These are phyloP conservation scores for Malacoraja senta DNA, from an alignment of 2,797 vertebrate species.

Conservation along the genomic window DNA sequence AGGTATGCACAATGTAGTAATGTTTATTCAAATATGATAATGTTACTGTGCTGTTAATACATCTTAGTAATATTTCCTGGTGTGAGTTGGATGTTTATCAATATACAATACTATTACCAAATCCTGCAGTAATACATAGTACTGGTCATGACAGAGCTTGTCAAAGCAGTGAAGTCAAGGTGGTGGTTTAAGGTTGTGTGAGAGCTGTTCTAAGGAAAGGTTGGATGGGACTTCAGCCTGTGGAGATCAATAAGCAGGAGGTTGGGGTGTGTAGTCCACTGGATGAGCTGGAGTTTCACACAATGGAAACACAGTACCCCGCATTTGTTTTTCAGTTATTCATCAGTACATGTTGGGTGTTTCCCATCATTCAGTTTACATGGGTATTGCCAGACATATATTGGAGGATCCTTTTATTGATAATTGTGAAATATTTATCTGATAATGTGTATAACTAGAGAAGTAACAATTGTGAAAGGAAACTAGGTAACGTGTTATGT, in stretches of 20 bases:
- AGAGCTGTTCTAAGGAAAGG: neutral
- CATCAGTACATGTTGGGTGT: neutral
- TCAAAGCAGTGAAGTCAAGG: neutral
- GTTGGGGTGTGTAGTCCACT: neutral
- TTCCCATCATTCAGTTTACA: neutral
- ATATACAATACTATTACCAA: neutral
- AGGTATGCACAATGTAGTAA: constrained; percentile 50
- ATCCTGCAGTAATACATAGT: neutral
- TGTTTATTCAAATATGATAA: neutral
- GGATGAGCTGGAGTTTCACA: neutral
- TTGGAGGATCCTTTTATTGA: neutral
- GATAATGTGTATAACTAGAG: neutral
- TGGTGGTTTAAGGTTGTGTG: neutral
- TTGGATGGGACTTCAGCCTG: too few species aligned
- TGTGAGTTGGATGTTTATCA: neutral
- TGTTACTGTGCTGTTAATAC: neutral
- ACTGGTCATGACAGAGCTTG: neutral
- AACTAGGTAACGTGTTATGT: neutral
- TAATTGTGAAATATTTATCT: neutral
- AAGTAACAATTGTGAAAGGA: neutral
- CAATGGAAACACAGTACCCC: neutral
- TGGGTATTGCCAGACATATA: neutral
- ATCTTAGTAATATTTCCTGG: neutral
- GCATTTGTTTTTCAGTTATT: neutral
- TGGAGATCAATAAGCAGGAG: neutral